Base-by-base conservation (phyloP, 2,113 vertebrate genomes). In the Tupaia chinensis region DNA sequence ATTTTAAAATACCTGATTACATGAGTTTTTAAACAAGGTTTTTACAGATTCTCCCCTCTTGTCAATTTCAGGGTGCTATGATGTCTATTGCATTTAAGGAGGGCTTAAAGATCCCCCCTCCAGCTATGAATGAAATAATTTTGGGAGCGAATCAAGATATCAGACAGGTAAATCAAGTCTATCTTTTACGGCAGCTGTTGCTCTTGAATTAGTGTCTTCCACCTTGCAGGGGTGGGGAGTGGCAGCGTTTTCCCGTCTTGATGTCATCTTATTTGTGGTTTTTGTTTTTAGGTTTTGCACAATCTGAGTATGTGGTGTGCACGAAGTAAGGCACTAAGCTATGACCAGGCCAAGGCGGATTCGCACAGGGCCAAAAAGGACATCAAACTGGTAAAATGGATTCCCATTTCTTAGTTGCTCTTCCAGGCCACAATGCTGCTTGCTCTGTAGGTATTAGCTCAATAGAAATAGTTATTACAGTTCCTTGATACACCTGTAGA, bases 251-350 rank as follows among this genome's bases (percentile, higher is more conserved):
- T 74, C 61, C 53, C 14, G 1, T 56, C 66, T 87, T 96, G 32
- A 87, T 23, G 17, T 29, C 32, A 61, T 93, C 81, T 96, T 91
- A 1, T 84, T 95, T 96, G 34, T 98, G 79, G 27, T 92, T 94
- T 54, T 91, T 92, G 93, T 54, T 91, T 77, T 25, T 89, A 99
- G 99, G 99, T 99, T 95, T 99, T 99, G 74, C 99, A 99, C 97
- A 99, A 99, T 97, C 99, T 99, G 91, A 99, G 99, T 97, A 99
- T 99, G 99, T 99, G 99, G 99, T 99, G 99, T 76, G 99, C 98
- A 76, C 99, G 98, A 97, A 99, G 98, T 95, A 99, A 99, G 92
- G 99, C 99, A 29, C 94, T 99, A 97, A 99, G 99, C 27, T 99
- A 99, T 0, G 99, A 99, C 97, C 99, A 99, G 97, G 99, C 99